These are phyloP conservation scores for Alfaro cultratus DNA, from an alignment of 2,797 vertebrate species.

Conservation along the genomic window DNA sequence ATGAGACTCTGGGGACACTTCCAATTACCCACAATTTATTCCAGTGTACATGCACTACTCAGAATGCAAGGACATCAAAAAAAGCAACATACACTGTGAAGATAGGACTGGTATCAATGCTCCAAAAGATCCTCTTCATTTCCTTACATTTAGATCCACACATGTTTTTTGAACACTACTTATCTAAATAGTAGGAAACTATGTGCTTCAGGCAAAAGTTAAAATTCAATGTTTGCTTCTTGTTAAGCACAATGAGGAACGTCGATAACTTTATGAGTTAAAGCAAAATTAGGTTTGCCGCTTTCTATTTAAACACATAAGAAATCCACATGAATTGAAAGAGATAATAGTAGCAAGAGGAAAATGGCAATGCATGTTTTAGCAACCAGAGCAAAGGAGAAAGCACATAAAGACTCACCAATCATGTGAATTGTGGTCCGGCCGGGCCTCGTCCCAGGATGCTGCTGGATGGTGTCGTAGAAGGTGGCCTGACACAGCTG, in stretches of 20 bases:
- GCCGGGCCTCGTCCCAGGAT: constrained; percentile 92
- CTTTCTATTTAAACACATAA: neutral
- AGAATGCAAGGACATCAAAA: neutral
- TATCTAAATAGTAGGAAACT: neutral
- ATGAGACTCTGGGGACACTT: neutral
- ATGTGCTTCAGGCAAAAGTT: neutral
- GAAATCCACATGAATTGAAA: neutral
- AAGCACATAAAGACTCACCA: constrained; percentile 69
- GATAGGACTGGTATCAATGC: neutral
- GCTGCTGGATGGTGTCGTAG: constrained; percentile 94
- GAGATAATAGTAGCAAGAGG: neutral
- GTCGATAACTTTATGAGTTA: constrained; percentile 18
- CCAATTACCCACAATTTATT: neutral
- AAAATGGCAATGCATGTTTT: neutral
- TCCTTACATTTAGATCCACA: neutral
- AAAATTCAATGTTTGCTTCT: neutral
- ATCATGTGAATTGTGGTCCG: constrained; percentile 85
- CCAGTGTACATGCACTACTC: neutral
- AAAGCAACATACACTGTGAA: neutral
- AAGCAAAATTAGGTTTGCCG: constrained; percentile 2
- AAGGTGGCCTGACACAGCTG: constrained; percentile 95
- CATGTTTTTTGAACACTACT: neutral
- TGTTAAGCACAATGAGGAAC: constrained; percentile 25
- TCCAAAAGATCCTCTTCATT: neutral
- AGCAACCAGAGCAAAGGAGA: neutral